phyloP scores from a whole-genome alignment of 1,140 invertebrate species.

The Drosophila ohnishii region DNA sequence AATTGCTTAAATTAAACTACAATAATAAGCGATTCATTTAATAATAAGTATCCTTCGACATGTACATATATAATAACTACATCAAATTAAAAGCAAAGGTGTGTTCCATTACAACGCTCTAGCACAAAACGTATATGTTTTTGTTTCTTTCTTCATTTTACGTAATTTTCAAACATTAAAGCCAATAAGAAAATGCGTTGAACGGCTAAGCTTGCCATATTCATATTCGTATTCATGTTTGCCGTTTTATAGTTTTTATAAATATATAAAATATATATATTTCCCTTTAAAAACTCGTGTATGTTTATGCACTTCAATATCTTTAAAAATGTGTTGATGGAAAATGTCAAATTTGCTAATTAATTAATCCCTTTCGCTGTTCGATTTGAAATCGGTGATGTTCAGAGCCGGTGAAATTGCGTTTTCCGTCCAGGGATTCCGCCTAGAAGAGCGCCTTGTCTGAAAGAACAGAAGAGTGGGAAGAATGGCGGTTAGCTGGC shows the following conservation, averaged over 20 bases:
- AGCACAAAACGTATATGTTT: slow-evolving; percentile 49
- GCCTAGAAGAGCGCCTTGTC: slow-evolving; percentile 36
- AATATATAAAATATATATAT: slow-evolving; percentile 79
- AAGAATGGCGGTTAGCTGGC: background rate
- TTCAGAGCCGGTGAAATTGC: slow-evolving; percentile 37
- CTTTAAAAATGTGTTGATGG: slow-evolving; percentile 73
- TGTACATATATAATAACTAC: slow-evolving; percentile 70
- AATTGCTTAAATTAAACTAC: slow-evolving; percentile 82
- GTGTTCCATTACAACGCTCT: slow-evolving; percentile 51
- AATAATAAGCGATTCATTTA: slow-evolving; percentile 79
- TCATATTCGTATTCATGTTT: slow-evolving; percentile 58
- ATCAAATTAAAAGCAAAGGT: slow-evolving; percentile 72
- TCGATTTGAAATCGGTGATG: slow-evolving; percentile 52
- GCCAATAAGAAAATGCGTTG: slow-evolving; percentile 76
- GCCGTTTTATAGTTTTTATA: slow-evolving; percentile 74
- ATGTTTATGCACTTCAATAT: slow-evolving; percentile 57
- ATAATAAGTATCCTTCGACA: slow-evolving; percentile 64
- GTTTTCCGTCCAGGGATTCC: background rate
- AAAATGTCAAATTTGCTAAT: slow-evolving; percentile 67
- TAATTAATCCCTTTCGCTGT: slow-evolving; percentile 41
- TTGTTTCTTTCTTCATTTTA: slow-evolving; percentile 14
- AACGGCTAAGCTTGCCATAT: slow-evolving; percentile 68
- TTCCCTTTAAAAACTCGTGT: slow-evolving; percentile 68
- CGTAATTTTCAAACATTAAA: slow-evolving; percentile 70
- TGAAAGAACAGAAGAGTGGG: slow-evolving; percentile 16